Base-by-base conservation (phyloP, 2,888 invertebrate species). In the Ophion obscuratus region DNA sequence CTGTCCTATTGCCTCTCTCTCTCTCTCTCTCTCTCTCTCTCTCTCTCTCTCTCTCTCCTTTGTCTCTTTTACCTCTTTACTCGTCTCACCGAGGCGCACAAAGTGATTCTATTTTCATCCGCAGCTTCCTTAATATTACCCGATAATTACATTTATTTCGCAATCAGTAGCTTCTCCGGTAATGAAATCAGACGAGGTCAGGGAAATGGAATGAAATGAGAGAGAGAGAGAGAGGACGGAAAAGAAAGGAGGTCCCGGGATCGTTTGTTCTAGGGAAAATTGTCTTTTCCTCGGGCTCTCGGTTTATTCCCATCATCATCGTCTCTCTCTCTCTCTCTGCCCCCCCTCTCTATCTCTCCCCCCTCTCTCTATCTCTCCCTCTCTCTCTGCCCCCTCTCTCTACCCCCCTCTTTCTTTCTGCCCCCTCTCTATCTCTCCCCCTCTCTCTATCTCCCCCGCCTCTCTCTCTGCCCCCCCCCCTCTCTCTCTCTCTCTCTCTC, bases 141-240 rank as follows among this genome's bases (percentile, higher is more conserved):
- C 75, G 82, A 84, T 88, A 89, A 87, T 90, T 88, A 87, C 85
- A 84, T 87, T 87, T 82, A 85, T 85, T 85, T 82, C 61, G 67
- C 84, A 84, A 80, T 87, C 86, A 86, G 86, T 83, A 78, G 85
- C 74, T 24, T 81, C 71, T 62, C 47, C 61, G 44, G 67, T 78
- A 80, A 74, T 80, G 47, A 53, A 77, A 80, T 71, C 76, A 59
- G 75, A 66, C 74, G 66, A 83, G 24, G 57, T 27, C 9, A 17
- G 67, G 27, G 62, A 66, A 59, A 73, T 44, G 75, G 31, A 59
- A 75, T 75, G 24, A 73, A 77, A 57, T 20, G 44, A 27, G 73
- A 27, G 76, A 57, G 78, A 27, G 76, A 61, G 78, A 68, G 75
- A 67, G 71, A 61, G 59, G 27, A 53, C 4, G 7, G 64, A 73